Percentiles rank a stretch among this genome's conserved stretches.
These are phyloP conservation scores for Moxostoma hubbsi DNA, from an alignment of 2,797 vertebrate genomes.

Conservation along the genomic window DNA sequence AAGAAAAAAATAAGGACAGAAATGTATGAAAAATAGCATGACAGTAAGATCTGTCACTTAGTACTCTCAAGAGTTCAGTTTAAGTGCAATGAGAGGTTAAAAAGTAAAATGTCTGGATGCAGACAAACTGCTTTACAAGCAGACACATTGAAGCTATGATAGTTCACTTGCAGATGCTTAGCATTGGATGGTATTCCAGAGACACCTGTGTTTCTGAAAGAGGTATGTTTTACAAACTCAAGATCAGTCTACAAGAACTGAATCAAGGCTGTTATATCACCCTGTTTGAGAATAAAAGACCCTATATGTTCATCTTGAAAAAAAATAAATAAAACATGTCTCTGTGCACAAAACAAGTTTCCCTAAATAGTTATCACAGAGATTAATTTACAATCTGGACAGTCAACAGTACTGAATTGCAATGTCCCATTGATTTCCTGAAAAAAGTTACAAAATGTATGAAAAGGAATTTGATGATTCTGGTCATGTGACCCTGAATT, in stretches of 20 bases:
- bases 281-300: slow-evolving; percentile 58
- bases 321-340: background rate
- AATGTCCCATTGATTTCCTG: slow-evolving; percentile 58
- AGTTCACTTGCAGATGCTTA: background rate
- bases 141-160: background rate
- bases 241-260: slow-evolving; percentile 38
- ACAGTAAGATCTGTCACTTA: background rate
- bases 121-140: slow-evolving; percentile 8
- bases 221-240: slow-evolving; percentile 47
- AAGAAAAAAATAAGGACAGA: background rate
- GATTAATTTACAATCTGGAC: slow-evolving; percentile 66
- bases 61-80: background rate
- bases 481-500: slow-evolving; percentile 65
- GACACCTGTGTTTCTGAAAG: slow-evolving; percentile 55
- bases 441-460: slow-evolving; percentile 64
- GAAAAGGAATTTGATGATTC: slow-evolving; percentile 58
- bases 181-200: slow-evolving; percentile 4
- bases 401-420: slow-evolving; percentile 59
- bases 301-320: slow-evolving; percentile 17
- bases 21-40: background rate
- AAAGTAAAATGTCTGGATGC: slow-evolving; percentile 4
- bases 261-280: slow-evolving; percentile 47
- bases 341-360: slow-evolving; percentile 15
- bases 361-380: background rate
- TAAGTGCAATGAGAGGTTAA: slow-evolving; percentile 15